Conservation (phyloP, 2,113 vertebrate species). For the Nannospalax galili region DNA sequence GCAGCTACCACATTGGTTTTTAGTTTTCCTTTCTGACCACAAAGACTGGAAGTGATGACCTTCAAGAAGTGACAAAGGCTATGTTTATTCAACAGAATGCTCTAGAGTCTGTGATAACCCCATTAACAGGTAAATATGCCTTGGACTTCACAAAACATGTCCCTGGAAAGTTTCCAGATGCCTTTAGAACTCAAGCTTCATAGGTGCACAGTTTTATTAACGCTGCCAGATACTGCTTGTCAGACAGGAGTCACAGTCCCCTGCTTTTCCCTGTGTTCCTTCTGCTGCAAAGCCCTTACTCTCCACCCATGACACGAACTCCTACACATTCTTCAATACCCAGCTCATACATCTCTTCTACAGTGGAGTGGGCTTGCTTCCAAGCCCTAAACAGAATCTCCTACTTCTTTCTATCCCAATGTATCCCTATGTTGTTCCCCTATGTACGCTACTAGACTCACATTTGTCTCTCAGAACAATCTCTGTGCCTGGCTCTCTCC, state of each 20-base stretch:
- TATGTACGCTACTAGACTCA: not conserved
- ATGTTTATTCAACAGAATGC: not conserved
- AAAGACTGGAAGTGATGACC: not conserved
- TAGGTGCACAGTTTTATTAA: not conserved
- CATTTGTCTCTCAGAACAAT: not conserved
- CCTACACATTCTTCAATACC: not conserved
- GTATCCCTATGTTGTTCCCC: not conserved
- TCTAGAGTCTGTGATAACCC: not conserved
- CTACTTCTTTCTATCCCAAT: not conserved
- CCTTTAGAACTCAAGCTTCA: not conserved
- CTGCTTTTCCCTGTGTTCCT: not conserved
- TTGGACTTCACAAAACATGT: not conserved
- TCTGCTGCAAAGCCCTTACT: not conserved
- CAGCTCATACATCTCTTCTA: not conserved
- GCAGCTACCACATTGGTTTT: not conserved
- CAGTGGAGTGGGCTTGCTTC: not conserved
- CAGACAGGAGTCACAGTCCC: not conserved
- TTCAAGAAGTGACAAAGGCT: not conserved
- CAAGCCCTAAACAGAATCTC: no score
- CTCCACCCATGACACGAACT: not conserved
- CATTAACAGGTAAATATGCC: not conserved
- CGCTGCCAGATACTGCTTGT: accelerated
- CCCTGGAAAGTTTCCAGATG: not conserved
- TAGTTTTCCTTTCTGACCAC: not conserved
- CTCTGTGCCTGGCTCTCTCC: not conserved